These are phyloP conservation scores for Campodea augens DNA, from an alignment of 1,140 invertebrate species.

Conservation along the genomic window DNA sequence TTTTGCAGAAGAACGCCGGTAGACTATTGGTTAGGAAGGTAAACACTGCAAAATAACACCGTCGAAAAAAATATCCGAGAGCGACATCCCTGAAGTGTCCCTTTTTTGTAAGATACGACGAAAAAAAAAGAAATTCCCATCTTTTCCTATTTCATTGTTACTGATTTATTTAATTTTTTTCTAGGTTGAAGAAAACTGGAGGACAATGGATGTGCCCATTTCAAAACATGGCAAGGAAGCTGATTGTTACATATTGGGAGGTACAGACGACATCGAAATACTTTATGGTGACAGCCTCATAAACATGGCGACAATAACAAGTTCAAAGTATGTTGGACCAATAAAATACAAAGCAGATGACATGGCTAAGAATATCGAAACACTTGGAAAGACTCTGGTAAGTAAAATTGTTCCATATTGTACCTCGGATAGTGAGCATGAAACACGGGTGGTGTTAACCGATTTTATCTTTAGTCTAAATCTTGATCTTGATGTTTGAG, in stretches of 20 bases:
- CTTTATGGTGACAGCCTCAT: conserved; percentile 68
- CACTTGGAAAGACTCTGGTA: conserved; percentile 56
- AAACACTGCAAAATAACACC: no score
- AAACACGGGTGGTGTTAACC: no score
- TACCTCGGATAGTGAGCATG: no score
- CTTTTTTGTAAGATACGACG: not conserved
- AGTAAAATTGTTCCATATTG: no score
- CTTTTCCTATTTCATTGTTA: not conserved
- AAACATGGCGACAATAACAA: conserved; percentile 62
- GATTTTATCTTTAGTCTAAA: no score
- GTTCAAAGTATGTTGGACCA: conserved; percentile 59
- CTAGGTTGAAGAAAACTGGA: conserved; percentile 25
- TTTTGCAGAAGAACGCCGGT: no score
- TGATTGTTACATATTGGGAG: conserved; percentile 58
- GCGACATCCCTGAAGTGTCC: no score
- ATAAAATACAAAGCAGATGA: conserved; percentile 62
- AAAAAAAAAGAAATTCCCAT: not conserved
- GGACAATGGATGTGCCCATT: conserved; percentile 26
- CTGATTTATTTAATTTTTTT: conserved; percentile 23
- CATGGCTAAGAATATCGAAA: conserved; percentile 49
- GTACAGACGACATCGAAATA: conserved; percentile 61
- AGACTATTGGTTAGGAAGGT: no score
- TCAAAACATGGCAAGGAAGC: conserved; percentile 34
- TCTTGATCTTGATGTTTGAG: no score
- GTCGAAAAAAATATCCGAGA: no score